Base-by-base conservation (phyloP, 2,113 vertebrate species). In the Anhinga anhinga region DNA sequence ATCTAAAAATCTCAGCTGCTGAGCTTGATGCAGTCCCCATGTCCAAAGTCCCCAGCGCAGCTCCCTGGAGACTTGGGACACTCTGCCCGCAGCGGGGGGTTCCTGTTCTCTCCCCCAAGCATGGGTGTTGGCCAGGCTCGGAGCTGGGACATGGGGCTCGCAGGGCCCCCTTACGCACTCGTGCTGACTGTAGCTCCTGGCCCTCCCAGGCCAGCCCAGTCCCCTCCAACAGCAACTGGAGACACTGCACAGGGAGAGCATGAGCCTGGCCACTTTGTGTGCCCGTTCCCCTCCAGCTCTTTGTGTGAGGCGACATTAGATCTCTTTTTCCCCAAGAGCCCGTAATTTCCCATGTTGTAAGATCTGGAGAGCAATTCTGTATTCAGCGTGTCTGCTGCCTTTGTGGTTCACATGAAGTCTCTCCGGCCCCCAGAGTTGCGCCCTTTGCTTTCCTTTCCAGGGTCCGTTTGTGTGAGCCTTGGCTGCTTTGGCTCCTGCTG, bases 291-390 rank as follows among this genome's bases (percentile, higher is more conserved):
- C 15, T 34, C 22, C 7, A 5, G 8, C 45, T 27, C 5, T 11
- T 22, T 3, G 10, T 25, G 9, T 5, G 15, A 6, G 13, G 38
- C 3, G 21, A 21, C 82, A 17, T 27, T 8, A 22, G 40, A 16
- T 13, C 9, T 16, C 2, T 1, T 8, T 21, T 19, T 40, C 47
- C 55, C 36, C 0, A 0, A 29, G 40, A 18, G n/a, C 49, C 42
- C 4, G 0, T 30, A 29, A 12, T 13, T 14, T 34, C 67, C 42
- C 13, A 0, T 2, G 0, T 2, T 10, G 56, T 5, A 36, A 23
- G 56, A 10, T 26, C 9, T 15, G 27, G 32, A 4, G 74, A 69
- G 25, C 23, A 16, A 5, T 30, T 23, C 62, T 62, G 47, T 8
- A 0, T 10, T 47, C 17, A 8, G 32, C n/a, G 14, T 9, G 8